Conservation (phyloP, 2,113 vertebrate genomes). For the Nyctibius bracteatus region DNA sequence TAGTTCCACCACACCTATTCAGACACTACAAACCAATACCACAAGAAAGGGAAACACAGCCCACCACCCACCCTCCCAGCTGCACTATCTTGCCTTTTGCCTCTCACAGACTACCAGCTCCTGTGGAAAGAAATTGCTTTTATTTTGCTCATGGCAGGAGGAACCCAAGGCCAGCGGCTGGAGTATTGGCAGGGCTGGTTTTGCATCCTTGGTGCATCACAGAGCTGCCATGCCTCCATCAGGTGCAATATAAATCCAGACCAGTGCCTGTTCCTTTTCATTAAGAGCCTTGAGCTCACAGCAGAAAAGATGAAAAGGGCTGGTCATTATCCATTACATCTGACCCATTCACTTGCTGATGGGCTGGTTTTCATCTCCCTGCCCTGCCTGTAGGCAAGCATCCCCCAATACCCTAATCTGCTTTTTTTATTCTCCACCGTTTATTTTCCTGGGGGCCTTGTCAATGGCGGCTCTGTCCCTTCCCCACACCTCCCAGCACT, state of each 20-base stretch:
- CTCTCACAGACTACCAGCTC: not conserved
- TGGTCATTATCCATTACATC: conserved; percentile 20
- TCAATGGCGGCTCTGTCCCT: not conserved
- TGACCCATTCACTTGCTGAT: conserved; percentile 43
- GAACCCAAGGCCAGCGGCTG: not conserved
- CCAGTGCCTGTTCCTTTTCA: conserved; percentile 11
- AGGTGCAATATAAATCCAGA: conserved; percentile 12
- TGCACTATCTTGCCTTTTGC: not conserved
- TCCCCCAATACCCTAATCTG: conserved; percentile 19
- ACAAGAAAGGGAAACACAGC: not conserved
- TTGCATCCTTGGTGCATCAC: not conserved
- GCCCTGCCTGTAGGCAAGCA: conserved; percentile 29
- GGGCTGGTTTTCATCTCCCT: conserved; percentile 44
- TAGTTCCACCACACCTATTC: not conserved
- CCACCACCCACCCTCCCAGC: not conserved
- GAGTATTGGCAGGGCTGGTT: not conserved
- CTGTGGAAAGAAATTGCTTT: not conserved
- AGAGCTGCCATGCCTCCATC: not conserved
- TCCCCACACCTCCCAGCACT: not conserved
- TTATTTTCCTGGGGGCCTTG: conserved; percentile 17
- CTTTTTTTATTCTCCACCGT: conserved; percentile 1
- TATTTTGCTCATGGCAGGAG: not conserved
- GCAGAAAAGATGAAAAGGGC: conserved; percentile 19
- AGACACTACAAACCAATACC: not conserved
- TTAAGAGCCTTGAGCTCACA: not conserved